These are phyloP conservation scores for Nasua narica DNA, from an alignment of 2,797 vertebrate genomes.

Conservation along the genomic window DNA sequence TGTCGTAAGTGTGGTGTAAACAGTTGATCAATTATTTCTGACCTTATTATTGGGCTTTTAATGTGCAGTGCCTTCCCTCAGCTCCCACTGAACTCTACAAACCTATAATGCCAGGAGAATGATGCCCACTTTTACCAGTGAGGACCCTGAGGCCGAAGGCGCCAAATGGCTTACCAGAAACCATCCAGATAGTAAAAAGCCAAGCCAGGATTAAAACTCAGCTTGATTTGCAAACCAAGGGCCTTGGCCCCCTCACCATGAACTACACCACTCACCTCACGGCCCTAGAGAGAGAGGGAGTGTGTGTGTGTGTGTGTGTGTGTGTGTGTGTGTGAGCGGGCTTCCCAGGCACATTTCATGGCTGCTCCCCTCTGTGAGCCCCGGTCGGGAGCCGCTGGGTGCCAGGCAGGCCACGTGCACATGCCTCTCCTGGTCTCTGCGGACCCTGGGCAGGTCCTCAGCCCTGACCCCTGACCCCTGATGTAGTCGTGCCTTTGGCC, in stretches of 20 bases:
- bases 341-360: background rate
- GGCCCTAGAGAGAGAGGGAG: background rate
- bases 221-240: background rate
- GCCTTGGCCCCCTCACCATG: background rate
- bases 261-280: too few relatives aligned
- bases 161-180: accelerated
- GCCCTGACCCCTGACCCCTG: background rate
- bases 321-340: background rate
- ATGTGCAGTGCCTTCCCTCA: background rate
- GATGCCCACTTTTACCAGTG: too few relatives aligned
- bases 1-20: accelerated
- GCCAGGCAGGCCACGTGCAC: accelerated
- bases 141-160: background rate
- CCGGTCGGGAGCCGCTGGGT: background rate
- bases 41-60: background rate
- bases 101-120: background rate
- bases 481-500: background rate
- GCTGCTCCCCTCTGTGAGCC: too few relatives aligned
- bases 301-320: background rate
- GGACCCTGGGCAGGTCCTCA: too few relatives aligned
- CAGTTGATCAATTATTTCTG: background rate
- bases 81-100: background rate
- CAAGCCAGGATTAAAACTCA: background rate
- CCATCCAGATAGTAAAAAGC: too few relatives aligned
- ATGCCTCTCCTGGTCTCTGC: accelerated